phyloP scores from a whole-genome alignment of 2,888 invertebrate genomes.

The Alloplasta piceator region DNA sequence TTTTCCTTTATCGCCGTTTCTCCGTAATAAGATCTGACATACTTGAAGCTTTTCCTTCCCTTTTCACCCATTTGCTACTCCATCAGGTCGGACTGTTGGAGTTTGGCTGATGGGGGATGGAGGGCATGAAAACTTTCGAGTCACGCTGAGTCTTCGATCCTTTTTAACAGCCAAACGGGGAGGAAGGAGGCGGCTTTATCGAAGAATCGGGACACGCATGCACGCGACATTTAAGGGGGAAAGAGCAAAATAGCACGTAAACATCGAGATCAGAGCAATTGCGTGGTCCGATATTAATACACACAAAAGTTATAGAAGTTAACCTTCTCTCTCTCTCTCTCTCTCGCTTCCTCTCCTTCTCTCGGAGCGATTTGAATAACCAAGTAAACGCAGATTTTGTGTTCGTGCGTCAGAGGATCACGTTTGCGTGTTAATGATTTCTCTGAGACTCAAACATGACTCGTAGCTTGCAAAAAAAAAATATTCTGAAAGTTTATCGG shows the following conservation, averaged over 20 bases:
- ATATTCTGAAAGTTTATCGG: too few species aligned
- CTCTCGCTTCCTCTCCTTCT: neutral
- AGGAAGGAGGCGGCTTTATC: too few species aligned
- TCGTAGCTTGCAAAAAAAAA: too few species aligned
- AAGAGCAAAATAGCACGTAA: neutral
- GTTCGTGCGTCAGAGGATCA: constrained; percentile 20
- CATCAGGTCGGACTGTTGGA: too few species aligned
- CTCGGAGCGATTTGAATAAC: neutral
- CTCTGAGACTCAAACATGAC: constrained; percentile 17
- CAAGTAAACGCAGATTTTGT: neutral
- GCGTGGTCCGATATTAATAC: neutral
- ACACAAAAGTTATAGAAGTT: neutral
- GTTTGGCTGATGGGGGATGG: too few species aligned
- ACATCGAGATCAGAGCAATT: constrained; percentile 17
- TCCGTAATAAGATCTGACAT: constrained; percentile 22
- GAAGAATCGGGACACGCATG: too few species aligned
- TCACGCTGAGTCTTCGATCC: constrained; percentile 4
- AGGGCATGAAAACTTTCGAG: constrained; percentile 5
- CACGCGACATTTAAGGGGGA: too few species aligned
- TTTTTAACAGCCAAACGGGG: too few species aligned
- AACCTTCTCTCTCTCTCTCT: neutral
- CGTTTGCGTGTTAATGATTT: constrained; percentile 42
- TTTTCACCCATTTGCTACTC: neutral
- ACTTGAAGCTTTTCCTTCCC: constrained; percentile 4
- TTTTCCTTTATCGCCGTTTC: neutral